Percentiles rank a stretch among this genome's conserved stretches.
Evolutionary conservation across 2,113 vertebrate species (phyloP).

Genomic region (Acrocephalus arundinaceus): DNA sequence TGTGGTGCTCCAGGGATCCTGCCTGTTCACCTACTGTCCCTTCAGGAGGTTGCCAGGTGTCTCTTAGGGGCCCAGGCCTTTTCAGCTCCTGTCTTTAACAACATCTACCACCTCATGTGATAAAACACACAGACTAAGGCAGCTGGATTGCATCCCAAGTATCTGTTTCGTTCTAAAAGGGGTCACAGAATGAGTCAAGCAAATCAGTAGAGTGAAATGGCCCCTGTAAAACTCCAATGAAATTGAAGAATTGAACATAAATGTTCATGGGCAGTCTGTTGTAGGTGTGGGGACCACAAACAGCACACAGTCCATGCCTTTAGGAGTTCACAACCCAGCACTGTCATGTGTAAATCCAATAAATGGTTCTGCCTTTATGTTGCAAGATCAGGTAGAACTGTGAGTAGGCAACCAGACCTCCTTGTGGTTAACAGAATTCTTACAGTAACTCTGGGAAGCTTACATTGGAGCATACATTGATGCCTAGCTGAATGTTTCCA

Average conservation of each 20-base stretch:
- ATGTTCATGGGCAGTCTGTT: not conserved
- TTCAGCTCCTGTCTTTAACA: not conserved
- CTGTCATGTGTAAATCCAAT: not conserved
- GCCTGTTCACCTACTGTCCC: not conserved
- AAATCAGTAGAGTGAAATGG: not conserved
- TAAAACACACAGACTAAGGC: not conserved
- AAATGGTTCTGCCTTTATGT: not conserved
- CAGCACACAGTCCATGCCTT: not conserved
- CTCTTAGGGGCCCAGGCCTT: not conserved
- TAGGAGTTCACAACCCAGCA: not conserved
- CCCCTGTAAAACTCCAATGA: not conserved
- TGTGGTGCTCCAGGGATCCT: not conserved
- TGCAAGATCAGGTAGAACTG: not conserved
- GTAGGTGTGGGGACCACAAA: not conserved
- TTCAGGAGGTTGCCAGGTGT: not conserved
- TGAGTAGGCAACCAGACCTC: not conserved
- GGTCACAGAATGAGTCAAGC: not conserved
- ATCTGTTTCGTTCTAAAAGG: not conserved
- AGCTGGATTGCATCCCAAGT: not conserved
- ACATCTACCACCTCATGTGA: not conserved
- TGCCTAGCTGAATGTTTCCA: conserved; percentile 37
- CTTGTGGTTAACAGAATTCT: conserved; percentile 59
- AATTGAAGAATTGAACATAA: too few species aligned
- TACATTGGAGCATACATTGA: conserved; percentile 14
- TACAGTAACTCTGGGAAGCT: conserved; percentile 20